Base-by-base conservation (phyloP, 2,888 invertebrate species). In the Aleiodes alternator region DNA sequence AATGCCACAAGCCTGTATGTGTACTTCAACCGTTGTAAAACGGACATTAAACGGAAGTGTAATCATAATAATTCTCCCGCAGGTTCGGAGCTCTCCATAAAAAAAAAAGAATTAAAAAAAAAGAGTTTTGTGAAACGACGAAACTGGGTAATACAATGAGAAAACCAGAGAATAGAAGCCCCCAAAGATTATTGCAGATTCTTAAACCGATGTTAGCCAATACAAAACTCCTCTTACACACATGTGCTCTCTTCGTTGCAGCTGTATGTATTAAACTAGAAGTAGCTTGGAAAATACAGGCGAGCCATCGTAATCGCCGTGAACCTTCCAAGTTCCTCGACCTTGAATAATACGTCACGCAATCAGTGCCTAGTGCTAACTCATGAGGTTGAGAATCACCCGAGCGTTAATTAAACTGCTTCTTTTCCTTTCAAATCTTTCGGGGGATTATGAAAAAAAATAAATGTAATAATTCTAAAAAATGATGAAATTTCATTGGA, bases 281-380 rank as follows among this genome's bases (percentile, higher is more conserved):
- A 75, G 64, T 23, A 23, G 53, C 43, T 48, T 57, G 16, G 34
- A 57, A 72, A 68, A 64, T 64, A 48, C 64, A 29, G 68, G 1
- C 23, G 23, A 31, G 51, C 69, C 51, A 72, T 56, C 72, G 56
- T 75, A 75, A 75, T 76, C 76, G 68, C 76, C 57, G 29, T 71
- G 76, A 73, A 75, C 76, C 75, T 69, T 50, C 69, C 74, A 79
- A 78, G 81, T 80, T 81, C 80, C 75, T 80, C 80, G 80, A 81
- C 81, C 81, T 81, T 81, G 81, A 79, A 81, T 78, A 79, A 78
- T 80, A 74, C 76, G 76, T 79, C 79, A 79, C 76, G 80, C 79
- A 79, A 80, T 75, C 75, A 73, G 69, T 72, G 61, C 61, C 56
- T 66, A 34, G 56, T 16, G 66, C 38, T 55, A 72, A 71, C 53